These are phyloP conservation scores for Paramisgurnus dabryanus DNA, from an alignment of 2,113 vertebrate genomes.

Conservation along the genomic window DNA sequence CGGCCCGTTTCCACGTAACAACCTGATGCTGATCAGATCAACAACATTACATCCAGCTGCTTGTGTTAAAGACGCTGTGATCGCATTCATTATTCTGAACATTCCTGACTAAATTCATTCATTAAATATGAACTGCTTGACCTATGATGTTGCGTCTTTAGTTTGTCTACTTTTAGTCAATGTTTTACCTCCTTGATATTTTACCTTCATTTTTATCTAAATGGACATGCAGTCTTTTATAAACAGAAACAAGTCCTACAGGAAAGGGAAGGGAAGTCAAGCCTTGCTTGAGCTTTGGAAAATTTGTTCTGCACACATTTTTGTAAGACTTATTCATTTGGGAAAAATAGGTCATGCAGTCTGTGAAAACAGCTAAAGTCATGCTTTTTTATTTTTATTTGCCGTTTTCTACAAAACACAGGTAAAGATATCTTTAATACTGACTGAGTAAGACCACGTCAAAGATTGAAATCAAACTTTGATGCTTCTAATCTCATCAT, in stretches of 20 bases:
- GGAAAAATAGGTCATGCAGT: too few species aligned
- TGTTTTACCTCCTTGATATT: constrained; percentile 21
- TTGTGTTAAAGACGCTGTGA: neutral
- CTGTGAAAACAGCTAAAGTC: too few species aligned
- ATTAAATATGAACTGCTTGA: neutral
- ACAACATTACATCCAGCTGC: neutral
- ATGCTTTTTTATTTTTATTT: too few species aligned
- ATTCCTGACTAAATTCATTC: neutral
- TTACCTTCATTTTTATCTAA: neutral
- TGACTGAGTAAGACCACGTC: too few species aligned
- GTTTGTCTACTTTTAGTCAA: neutral
- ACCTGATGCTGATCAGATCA: neutral
- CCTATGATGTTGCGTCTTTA: neutral
- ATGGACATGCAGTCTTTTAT: constrained; percentile 1
- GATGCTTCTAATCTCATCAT: too few species aligned
- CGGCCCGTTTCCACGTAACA: neutral
- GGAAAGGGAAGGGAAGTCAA: neutral
- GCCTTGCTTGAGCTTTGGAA: neutral
- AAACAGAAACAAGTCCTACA: neutral
- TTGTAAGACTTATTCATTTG: neutral
- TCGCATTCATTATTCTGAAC: neutral
- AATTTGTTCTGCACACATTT: too few species aligned
- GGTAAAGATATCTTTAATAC: too few species aligned
- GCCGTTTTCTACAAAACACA: too few species aligned
- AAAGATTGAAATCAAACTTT: too few species aligned